These are phyloP conservation scores for Eucera pruinosa DNA, from an alignment of 2,888 invertebrate genomes.

Conservation along the genomic window DNA sequence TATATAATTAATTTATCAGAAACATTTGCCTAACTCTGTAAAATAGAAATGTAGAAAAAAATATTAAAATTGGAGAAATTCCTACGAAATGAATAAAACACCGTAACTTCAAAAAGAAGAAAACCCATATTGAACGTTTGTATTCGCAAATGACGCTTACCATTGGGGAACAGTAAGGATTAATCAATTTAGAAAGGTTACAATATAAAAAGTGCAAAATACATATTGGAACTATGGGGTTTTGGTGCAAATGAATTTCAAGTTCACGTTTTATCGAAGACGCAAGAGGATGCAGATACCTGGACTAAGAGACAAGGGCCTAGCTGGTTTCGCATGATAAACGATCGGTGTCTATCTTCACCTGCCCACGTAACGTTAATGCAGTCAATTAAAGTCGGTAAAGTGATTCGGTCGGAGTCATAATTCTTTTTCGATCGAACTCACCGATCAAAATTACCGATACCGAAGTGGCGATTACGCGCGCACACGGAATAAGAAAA, in stretches of 20 bases:
- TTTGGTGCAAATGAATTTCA: conserved; percentile 27
- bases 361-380: conserved; percentile 67
- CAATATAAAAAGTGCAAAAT: conserved; percentile 10
- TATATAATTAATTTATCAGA: no score
- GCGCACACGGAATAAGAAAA: conserved; percentile 25
- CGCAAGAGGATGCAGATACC: conserved; percentile 34
- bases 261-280: conserved; percentile 35
- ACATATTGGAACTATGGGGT: no score
- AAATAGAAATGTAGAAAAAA: no score
- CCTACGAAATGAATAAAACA: neutral
- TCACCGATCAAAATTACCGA: conserved; percentile 48
- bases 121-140: no score
- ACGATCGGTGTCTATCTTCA: conserved; percentile 66
- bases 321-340: conserved; percentile 49
- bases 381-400: conserved; percentile 61
- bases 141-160: neutral
- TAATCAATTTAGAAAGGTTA: neutral
- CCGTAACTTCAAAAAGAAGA: no score
- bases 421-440: conserved; percentile 51
- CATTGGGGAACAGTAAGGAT: neutral
- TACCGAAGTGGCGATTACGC: conserved; percentile 30
- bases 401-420: conserved; percentile 56
- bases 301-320: conserved; percentile 14
- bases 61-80: neutral
- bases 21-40: no score